A percentile compares a stretch with the other conserved stretches of the same genome.
phyloP scores from a whole-genome alignment of 92 coral and sea anemone species.

The Porites evermanni region DNA sequence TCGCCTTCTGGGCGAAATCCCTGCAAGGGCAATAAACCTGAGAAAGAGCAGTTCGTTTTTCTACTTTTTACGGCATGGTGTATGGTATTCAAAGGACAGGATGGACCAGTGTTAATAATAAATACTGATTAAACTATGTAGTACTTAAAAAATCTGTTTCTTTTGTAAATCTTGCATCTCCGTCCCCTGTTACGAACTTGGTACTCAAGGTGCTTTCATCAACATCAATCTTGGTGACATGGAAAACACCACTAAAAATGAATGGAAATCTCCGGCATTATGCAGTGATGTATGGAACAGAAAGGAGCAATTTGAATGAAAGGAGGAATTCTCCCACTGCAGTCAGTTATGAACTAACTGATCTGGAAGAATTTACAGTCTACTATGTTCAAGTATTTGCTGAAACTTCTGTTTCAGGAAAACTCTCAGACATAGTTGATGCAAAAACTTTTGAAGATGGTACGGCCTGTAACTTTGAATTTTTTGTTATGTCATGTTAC shows the following conservation, averaged over 20 bases:
- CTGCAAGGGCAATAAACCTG: no score
- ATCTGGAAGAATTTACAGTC: conserved; percentile 58
- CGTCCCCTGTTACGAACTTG: conserved; percentile 63
- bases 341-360: not conserved
- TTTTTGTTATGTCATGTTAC: no score
- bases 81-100: no score
- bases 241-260: conserved; percentile 42
- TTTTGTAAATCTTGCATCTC: conserved; percentile 36
- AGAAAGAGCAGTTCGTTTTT: no score
- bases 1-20: no score
- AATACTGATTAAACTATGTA: not conserved
- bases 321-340: not conserved
- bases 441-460: conserved; percentile 72
- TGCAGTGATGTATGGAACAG: conserved; percentile 57
- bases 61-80: no score
- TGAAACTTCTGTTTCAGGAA: conserved; percentile 68
- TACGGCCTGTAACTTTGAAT: conserved; percentile 14
- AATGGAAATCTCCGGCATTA: conserved; percentile 69
- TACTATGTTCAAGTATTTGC: conserved; percentile 66
- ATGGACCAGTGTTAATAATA: not conserved
- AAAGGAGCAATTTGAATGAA: conserved; percentile 13
- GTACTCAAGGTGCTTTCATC: conserved; percentile 37
- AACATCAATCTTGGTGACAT: conserved; percentile 42
- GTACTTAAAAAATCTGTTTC: not conserved
- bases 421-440: conserved; percentile 37